Conservation (phyloP, 2,797 vertebrate species). For the Gila robusta region DNA sequence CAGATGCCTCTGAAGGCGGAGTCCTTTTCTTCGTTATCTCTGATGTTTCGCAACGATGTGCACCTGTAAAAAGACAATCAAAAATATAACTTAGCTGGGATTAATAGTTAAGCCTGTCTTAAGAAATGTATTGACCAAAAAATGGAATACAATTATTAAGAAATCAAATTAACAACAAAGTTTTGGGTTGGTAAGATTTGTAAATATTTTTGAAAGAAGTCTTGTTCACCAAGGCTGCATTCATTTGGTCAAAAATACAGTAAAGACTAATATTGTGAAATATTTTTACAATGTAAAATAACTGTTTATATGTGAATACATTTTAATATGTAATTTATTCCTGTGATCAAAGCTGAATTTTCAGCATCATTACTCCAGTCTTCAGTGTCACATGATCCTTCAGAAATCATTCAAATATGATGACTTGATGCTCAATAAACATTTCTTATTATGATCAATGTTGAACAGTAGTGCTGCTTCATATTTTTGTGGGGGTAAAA, state of each 20-base stretch:
- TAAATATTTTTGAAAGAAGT: background rate
- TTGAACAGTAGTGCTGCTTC: background rate
- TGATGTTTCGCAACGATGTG: conserved; percentile 85
- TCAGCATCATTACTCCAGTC: background rate
- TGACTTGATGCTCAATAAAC: too few relatives aligned
- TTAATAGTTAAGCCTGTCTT: background rate
- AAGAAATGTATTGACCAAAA: background rate
- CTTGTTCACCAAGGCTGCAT: background rate
- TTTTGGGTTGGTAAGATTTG: background rate
- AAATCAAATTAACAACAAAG: background rate
- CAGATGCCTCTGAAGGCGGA: conserved; percentile 95
- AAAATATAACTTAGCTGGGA: background rate
- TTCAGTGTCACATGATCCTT: background rate
- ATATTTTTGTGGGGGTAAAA: background rate
- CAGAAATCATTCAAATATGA: background rate
- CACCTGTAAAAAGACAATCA: conserved; percentile 73
- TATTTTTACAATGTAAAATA: background rate
- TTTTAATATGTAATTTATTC: background rate
- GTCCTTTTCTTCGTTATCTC: conserved; percentile 96
- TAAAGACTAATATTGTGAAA: background rate
- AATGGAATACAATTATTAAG: background rate
- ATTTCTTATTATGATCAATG: background rate
- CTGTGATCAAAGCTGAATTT: too few relatives aligned
- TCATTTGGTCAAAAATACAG: background rate
- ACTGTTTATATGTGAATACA: background rate